phyloP scores from a whole-genome alignment of 2,888 invertebrate species.

The Furcula furcula region DNA sequence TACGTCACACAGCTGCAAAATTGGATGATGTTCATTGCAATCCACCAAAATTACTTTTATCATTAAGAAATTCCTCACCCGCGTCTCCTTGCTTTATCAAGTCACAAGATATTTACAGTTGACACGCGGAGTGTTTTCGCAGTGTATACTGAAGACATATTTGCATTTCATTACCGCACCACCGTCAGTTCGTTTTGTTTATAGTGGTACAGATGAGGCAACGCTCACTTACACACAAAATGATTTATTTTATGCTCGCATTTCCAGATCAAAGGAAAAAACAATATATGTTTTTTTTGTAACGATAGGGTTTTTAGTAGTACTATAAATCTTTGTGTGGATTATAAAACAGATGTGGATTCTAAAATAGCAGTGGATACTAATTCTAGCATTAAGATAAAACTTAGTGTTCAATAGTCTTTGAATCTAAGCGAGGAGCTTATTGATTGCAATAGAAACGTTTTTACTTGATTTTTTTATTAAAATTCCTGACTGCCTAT shows the following conservation, averaged over 20 bases:
- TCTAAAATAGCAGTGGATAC: too few species aligned
- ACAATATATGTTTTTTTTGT: conserved; percentile 12
- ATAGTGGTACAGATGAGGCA: conserved; percentile 20
- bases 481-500: too few species aligned
- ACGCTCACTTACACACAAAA: conserved; percentile 23
- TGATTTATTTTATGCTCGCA: conserved; percentile 25
- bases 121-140: conserved; percentile 44
- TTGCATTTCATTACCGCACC: conserved; percentile 63
- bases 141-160: conserved; percentile 47
- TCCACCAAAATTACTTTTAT: neutral
- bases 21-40: neutral
- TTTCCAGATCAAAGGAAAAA: conserved; percentile 19
- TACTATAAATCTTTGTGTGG: too few species aligned
- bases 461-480: too few species aligned
- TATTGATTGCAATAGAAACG: too few species aligned
- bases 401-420: too few species aligned
- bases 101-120: conserved; percentile 46
- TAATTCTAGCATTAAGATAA: too few species aligned
- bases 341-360: too few species aligned
- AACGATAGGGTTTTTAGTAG: conserved; percentile 16
- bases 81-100: conserved; percentile 26
- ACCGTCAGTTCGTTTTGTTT: conserved; percentile 34
- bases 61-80: conserved; percentile 2
- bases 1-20: too few species aligned
- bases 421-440: too few species aligned